Percentiles rank a stretch among this genome's conserved stretches.
phyloP scores from a whole-genome alignment of 2,888 invertebrate species.

The Lottia gigantea region DNA sequence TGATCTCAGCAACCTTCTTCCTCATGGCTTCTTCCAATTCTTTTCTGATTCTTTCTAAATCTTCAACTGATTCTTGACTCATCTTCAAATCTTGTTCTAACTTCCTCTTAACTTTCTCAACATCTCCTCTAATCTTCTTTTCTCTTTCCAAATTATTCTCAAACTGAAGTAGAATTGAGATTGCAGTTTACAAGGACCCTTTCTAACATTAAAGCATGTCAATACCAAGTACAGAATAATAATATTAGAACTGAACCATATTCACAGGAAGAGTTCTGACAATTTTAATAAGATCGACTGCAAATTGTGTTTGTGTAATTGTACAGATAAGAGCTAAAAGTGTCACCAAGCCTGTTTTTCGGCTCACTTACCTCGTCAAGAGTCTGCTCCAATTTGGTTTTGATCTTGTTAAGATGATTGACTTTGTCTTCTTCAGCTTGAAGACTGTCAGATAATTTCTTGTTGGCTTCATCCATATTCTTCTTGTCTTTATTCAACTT shows the following conservation, averaged over 20 bases:
- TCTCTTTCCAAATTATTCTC: constrained; percentile 98
- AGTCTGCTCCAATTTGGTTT: constrained; percentile 97
- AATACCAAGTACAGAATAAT: neutral
- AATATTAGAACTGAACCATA: no score
- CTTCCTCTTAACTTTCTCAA: constrained; percentile 97
- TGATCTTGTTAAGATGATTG: constrained; percentile 99
- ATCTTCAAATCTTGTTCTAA: constrained; percentile 96
- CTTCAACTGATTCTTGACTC: constrained; percentile 60
- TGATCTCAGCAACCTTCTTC: constrained; percentile 17
- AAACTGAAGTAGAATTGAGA: constrained; percentile 68
- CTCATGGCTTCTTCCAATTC: constrained; percentile 56
- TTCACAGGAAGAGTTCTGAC: no score
- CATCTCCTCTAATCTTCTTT: constrained; percentile 95
- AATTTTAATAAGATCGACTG: no score
- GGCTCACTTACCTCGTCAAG: constrained; percentile 78
- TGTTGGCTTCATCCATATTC: constrained; percentile 82
- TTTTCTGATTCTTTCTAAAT: constrained; percentile 56
- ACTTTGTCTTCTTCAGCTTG: constrained; percentile 96
- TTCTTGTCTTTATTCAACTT: constrained; percentile 99
- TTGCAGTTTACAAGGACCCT: no score
- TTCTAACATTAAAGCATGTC: no score
- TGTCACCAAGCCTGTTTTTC: no score
- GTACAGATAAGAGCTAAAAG: no score
- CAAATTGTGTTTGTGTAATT: no score
- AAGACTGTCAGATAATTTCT: constrained; percentile 66